These are phyloP conservation scores for Andrena haemorrhoa DNA, from an alignment of 2,888 invertebrate species.

Conservation along the genomic window DNA sequence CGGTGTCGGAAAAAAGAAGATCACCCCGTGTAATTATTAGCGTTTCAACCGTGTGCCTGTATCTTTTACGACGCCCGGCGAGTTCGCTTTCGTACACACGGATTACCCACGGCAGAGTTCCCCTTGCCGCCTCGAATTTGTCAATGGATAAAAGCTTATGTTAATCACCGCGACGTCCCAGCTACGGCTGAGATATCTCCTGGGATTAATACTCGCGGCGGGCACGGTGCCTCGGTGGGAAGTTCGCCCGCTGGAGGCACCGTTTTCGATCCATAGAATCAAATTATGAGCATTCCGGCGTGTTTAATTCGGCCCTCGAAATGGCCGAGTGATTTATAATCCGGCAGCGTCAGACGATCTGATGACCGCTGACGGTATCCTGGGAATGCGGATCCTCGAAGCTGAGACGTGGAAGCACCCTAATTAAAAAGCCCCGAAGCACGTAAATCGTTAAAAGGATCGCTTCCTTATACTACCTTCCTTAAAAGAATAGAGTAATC, in stretches of 20 bases:
- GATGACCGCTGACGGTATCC: slow-evolving; percentile 61
- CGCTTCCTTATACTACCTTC: no score
- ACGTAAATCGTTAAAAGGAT: no score
- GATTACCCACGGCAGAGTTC: slow-evolving; percentile 68
- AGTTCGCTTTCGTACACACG: slow-evolving; percentile 16
- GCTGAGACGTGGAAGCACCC: slow-evolving; percentile 15
- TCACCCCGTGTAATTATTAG: slow-evolving; percentile 5
- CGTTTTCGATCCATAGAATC: slow-evolving; percentile 56
- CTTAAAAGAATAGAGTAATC: no score
- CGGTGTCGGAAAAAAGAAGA: neutral
- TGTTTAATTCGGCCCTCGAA: slow-evolving; percentile 68
- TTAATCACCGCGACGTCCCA: slow-evolving; percentile 65
- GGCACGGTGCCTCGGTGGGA: slow-evolving; percentile 28
- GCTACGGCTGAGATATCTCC: slow-evolving; percentile 70
- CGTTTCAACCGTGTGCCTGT: neutral
- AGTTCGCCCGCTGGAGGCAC: slow-evolving; percentile 9
- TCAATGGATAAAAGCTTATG: slow-evolving; percentile 76
- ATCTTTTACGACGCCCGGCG: neutral
- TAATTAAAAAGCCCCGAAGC: no score
- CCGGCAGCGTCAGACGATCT: slow-evolving; percentile 56
- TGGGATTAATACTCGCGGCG: slow-evolving; percentile 71
- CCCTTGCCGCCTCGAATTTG: slow-evolving; percentile 65
- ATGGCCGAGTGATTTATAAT: slow-evolving; percentile 68
- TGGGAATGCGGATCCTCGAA: slow-evolving; percentile 59
- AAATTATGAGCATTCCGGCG: slow-evolving; percentile 68